Evolutionary conservation across 64 coral and sea anemone species (phyloP).

Genomic region (Astreopora myriophthalma): DNA sequence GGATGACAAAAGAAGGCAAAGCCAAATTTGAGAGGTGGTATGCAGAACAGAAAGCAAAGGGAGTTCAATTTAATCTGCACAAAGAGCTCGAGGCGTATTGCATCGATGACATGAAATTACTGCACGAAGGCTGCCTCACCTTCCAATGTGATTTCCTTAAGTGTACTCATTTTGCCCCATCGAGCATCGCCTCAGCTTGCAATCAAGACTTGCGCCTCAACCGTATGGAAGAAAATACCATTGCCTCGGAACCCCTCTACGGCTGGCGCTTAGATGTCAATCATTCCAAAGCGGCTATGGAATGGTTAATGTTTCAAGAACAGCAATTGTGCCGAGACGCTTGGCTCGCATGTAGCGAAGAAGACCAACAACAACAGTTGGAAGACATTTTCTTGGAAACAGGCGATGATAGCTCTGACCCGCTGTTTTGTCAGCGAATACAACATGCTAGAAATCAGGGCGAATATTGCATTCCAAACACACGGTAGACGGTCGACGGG

Average conservation of each 20-base stretch:
- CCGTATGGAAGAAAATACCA: conserved; percentile 6
- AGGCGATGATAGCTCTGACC: neutral
- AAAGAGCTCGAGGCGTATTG: conserved; percentile 46
- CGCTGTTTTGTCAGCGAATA: neutral
- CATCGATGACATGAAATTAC: conserved; percentile 3
- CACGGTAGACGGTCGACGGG: no score
- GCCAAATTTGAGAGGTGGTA: conserved; percentile 10
- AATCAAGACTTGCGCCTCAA: conserved; percentile 17
- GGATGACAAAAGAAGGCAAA: no score
- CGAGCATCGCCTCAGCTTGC: conserved; percentile 26
- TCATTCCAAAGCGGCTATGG: no score
- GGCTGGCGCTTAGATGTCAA: neutral
- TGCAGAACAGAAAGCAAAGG: neutral
- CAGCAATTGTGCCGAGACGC: neutral
- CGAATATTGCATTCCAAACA: neutral
- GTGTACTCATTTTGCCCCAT: neutral
- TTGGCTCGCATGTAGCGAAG: no score
- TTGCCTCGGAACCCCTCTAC: neutral
- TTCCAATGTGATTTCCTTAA: neutral
- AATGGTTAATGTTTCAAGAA: neutral
- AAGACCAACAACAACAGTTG: neutral
- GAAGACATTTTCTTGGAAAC: no score
- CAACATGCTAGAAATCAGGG: conserved; percentile 2
- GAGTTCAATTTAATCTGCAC: neutral
- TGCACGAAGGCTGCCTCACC: neutral